Base-by-base conservation (phyloP, 2,797 vertebrate genomes). In the Epinephelus malabaricus region DNA sequence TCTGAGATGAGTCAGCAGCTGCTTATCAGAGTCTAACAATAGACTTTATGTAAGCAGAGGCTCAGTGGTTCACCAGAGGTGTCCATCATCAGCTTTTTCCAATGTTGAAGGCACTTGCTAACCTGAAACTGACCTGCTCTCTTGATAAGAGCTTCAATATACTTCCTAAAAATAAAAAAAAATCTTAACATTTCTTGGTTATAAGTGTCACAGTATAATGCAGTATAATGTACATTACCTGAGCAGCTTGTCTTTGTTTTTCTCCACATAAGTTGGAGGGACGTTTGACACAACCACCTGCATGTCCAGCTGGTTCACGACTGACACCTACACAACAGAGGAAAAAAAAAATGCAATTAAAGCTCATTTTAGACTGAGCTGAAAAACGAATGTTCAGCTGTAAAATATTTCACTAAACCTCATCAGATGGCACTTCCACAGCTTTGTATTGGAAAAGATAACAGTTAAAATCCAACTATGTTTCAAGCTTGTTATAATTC, bases 281-380 rank as follows among this genome's bases (percentile, higher is more conserved):
- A 99, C 97, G 1, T 98, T 99, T 46, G 97, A 99, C 69, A 99
- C 98, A 6, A 99, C 96, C 87, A 99, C 97, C 89, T 99, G 98
- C 98, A 99, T 99, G 91, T 99, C 98, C 93, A 99, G 88, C 92
- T 98, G 97, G 93, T 99, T 99, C 89, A 99, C 98, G 49, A 99
- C 98, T 2, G 98, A 99, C 73, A 99, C 97, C 98, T 99, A 85
- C 34, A 86, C 47, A 89, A 79, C 12, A 84, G 13, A 56, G 67
- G 23, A 30, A n/a, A 21, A 43, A 76, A 30, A 43, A 76, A 18
- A 67, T 6, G 8, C 13, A 60, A 38, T 79, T 68, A 34, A 74
- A 64, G 46, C 50, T 74, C 0, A 23, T 18, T 67, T 54, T 45
- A 46, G 46, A 38, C n/a, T 56, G 1, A 79, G 23, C 3, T 8